Evolutionary conservation across 2,888 invertebrate genomes (phyloP).

Genomic region (Mycalesis mineus): DNA sequence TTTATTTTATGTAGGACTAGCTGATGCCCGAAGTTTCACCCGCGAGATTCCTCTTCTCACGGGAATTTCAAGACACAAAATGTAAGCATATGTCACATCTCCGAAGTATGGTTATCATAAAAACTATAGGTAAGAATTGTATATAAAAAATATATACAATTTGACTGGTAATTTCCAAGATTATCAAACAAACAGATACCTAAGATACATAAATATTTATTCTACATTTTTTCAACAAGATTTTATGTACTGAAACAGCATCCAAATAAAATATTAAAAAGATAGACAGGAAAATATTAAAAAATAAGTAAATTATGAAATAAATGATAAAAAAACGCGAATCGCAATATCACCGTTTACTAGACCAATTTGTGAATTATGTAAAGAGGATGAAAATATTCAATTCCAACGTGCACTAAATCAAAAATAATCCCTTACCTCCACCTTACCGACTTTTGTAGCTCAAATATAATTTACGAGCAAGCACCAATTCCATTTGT

Average conservation of each 20-base stretch:
- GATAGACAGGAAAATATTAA: background rate
- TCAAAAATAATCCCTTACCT: background rate
- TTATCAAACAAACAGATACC: too few species aligned
- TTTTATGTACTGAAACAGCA: background rate
- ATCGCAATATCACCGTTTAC: background rate
- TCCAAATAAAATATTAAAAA: background rate
- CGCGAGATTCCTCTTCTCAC: too few species aligned
- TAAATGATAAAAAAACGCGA: background rate
- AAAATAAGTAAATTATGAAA: background rate
- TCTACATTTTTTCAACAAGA: too few species aligned
- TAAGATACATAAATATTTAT: too few species aligned
- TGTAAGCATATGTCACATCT: too few species aligned
- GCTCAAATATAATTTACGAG: slow-evolving; percentile 13
- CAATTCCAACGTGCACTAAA: background rate
- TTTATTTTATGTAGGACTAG: too few species aligned
- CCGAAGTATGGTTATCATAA: too few species aligned
- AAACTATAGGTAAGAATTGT: too few species aligned
- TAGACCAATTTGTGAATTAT: background rate
- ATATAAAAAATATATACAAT: too few species aligned
- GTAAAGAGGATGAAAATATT: background rate
- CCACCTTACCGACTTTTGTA: background rate
- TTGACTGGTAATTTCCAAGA: too few species aligned
- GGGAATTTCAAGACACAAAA: too few species aligned
- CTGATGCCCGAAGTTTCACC: too few species aligned
- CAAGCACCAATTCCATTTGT: slow-evolving; percentile 39